Conservation (phyloP, 2,888 invertebrate species). For the Lithophane semibrunnea region DNA sequence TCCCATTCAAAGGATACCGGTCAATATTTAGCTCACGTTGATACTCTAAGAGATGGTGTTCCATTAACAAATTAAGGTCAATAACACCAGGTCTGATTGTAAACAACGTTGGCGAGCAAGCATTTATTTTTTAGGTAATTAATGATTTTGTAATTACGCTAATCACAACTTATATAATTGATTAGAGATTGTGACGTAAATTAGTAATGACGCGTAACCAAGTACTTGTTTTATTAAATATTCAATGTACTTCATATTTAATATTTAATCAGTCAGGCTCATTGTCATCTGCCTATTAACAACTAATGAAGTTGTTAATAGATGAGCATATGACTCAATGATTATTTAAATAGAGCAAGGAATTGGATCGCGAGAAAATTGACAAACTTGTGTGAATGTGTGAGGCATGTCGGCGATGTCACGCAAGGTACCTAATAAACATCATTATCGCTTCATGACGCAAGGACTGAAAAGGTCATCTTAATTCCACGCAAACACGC, state of each 20-base stretch:
- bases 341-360: conserved; percentile 66
- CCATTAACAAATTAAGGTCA: conserved; percentile 30
- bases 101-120: conserved; percentile 7
- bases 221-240: conserved; percentile 5
- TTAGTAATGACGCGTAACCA: conserved; percentile 10
- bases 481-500: conserved; percentile 66
- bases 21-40: conserved; percentile 25
- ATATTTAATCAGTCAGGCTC: conserved; percentile 9
- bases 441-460: conserved; percentile 78
- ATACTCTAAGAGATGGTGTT: background rate
- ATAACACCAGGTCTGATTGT: conserved; percentile 32
- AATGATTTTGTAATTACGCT: conserved; percentile 19
- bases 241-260: background rate
- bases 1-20: conserved; percentile 70
- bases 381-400: conserved; percentile 78
- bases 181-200: conserved; percentile 22
- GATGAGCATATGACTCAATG: conserved; percentile 47
- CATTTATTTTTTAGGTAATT: background rate
- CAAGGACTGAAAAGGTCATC: conserved; percentile 75
- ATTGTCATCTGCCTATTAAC: conserved; percentile 15
- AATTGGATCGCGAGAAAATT: conserved; percentile 79
- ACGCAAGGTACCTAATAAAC: conserved; percentile 78
- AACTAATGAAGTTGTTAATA: conserved; percentile 32
- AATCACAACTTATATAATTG: conserved; percentile 11
- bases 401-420: conserved; percentile 73